phyloP scores from a whole-genome alignment of 2,888 invertebrate genomes.

The Napeogenes sylphis region DNA sequence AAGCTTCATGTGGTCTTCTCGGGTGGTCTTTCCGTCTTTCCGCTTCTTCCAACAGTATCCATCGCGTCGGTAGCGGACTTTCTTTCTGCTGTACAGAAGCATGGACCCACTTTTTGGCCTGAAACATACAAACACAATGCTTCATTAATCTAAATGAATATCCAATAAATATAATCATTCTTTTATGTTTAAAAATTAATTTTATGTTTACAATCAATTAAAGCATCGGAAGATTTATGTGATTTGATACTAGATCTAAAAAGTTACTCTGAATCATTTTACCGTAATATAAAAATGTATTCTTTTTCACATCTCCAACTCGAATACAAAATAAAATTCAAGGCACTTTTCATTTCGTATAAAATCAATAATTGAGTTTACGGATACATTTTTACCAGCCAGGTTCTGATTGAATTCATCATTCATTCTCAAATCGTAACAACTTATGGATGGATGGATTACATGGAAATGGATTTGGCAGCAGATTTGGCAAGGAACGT shows the following conservation, averaged over 20 bases:
- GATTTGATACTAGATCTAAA: no score
- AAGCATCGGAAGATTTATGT: no score
- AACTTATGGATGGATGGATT: slow-evolving; percentile 33
- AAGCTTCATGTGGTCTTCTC: slow-evolving; percentile 99
- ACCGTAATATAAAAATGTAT: neutral
- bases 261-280: neutral
- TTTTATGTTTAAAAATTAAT: no score
- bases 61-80: slow-evolving; percentile 95
- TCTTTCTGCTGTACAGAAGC: slow-evolving; percentile 96
- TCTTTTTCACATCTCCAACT: neutral
- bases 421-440: slow-evolving; percentile 25
- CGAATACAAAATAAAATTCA: neutral
- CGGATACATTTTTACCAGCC: slow-evolving; percentile 20
- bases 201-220: no score
- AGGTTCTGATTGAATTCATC: slow-evolving; percentile 23
- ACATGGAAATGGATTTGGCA: slow-evolving; percentile 37
- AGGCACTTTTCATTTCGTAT: slow-evolving; percentile 4
- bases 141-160: neutral
- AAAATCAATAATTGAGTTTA: slow-evolving; percentile 8
- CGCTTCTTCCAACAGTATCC: slow-evolving; percentile 99
- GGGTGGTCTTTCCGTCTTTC: slow-evolving; percentile 97
- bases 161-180: no score
- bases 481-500: slow-evolving; percentile 30
- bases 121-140: slow-evolving; percentile 39
- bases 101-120: slow-evolving; percentile 98